These are phyloP conservation scores for Pipistrellus nathusii DNA, from an alignment of 2,797 vertebrate species.

Conservation along the genomic window DNA sequence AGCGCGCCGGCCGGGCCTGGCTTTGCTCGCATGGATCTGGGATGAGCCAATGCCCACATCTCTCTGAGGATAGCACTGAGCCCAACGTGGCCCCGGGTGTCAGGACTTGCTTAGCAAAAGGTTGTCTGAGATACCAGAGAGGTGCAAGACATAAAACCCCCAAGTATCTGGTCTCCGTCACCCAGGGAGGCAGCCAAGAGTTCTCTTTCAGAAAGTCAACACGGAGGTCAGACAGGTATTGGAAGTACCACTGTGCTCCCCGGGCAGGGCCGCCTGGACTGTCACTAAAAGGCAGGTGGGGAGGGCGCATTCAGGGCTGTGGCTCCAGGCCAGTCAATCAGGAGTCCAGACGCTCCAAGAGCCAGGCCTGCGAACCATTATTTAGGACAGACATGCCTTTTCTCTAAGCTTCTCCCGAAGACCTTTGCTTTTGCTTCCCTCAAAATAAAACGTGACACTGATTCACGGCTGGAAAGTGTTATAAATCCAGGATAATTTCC, in stretches of 20 bases:
- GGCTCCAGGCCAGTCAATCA: neutral
- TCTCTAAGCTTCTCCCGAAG: conserved; percentile 1
- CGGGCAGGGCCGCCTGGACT: neutral
- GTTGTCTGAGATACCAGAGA: neutral
- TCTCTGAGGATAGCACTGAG: neutral
- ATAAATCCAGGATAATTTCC: conserved; percentile 60
- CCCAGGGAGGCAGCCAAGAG: neutral
- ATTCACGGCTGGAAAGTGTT: conserved; percentile 33
- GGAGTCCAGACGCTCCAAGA: neutral
- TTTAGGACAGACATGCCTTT: conserved; percentile 7
- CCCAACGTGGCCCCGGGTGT: neutral
- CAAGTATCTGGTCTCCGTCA: neutral
- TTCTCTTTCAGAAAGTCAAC: neutral
- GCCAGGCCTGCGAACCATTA: neutral
- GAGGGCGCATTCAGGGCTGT: rapidly evolving
- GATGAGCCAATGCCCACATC: rapidly evolving
- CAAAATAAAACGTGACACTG: conserved; percentile 59
- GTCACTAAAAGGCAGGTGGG: neutral
- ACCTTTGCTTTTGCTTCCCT: conserved; percentile 62
- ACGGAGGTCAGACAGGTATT: neutral
- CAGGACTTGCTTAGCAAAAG: neutral
- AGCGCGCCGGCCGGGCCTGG: rapidly evolving
- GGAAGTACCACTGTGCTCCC: neutral
- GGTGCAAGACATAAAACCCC: neutral
- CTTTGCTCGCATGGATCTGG: rapidly evolving